Conservation (phyloP, 2,113 vertebrate genomes). For the Morone chrysops region DNA sequence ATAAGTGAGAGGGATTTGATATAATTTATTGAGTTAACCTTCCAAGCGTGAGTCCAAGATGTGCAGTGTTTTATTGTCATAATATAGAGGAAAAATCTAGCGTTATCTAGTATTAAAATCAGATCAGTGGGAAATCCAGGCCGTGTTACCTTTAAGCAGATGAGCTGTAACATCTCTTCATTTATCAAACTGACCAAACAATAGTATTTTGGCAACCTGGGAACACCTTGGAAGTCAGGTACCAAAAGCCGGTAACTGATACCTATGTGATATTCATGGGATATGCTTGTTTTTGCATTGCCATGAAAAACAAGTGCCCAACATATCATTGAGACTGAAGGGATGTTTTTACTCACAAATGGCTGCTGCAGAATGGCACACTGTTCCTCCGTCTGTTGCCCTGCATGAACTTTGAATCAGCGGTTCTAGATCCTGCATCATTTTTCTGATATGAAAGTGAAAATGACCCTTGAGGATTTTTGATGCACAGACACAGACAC, state of each 20-base stretch:
- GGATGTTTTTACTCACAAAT: neutral
- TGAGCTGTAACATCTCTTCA: conserved; percentile 13
- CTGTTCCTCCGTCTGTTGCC: conserved; percentile 20
- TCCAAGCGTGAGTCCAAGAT: neutral
- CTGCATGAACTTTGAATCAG: conserved; percentile 18
- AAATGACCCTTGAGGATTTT: conserved; percentile 10
- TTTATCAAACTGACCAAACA: neutral
- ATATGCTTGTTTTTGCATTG: neutral
- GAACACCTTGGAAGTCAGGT: neutral
- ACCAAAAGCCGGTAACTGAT: neutral
- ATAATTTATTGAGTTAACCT: conserved; percentile 8
- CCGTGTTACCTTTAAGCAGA: conserved; percentile 2
- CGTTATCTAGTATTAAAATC: conserved; percentile 42
- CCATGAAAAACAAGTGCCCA: neutral
- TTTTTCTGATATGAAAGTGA: neutral
- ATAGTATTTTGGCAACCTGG: conserved; percentile 1
- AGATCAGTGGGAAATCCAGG: neutral
- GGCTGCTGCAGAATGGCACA: conserved; percentile 4
- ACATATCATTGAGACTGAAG: neutral
- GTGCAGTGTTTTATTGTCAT: neutral
- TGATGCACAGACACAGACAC: neutral
- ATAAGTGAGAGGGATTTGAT: neutral
- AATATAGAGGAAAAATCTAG: conserved; percentile 24
- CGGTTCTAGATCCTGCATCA: neutral
- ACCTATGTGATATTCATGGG: neutral